Conservation (phyloP, 2,113 vertebrate genomes). For the Quiscalus mexicanus region DNA sequence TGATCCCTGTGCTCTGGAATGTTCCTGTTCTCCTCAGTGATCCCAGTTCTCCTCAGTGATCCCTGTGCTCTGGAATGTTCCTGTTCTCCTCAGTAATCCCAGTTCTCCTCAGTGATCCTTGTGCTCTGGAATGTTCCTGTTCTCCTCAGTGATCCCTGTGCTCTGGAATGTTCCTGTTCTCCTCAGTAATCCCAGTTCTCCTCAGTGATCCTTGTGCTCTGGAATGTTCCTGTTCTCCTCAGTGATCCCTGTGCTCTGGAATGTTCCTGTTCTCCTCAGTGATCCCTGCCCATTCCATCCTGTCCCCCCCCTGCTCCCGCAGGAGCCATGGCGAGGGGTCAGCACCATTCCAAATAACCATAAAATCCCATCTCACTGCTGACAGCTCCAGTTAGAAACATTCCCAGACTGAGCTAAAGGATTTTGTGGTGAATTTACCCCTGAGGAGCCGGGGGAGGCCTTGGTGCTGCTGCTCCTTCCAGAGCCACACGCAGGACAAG, state of each 20-base stretch:
- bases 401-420: background rate
- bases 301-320: background rate
- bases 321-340: fast-evolving
- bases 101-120: too few species aligned
- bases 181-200: too few species aligned
- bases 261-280: background rate
- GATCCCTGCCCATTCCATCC: background rate
- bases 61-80: too few species aligned
- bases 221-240: background rate
- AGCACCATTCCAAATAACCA: background rate
- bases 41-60: background rate
- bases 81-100: background rate
- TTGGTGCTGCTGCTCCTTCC: background rate
- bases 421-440: background rate
- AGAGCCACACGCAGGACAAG: background rate
- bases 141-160: background rate
- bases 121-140: too few species aligned
- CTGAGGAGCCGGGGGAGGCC: background rate
- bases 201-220: too few species aligned
- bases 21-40: background rate
- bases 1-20: too few species aligned
- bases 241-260: too few species aligned
- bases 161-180: too few species aligned
- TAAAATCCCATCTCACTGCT: background rate
- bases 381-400: background rate